Evolutionary conservation across 2,113 vertebrate species (phyloP).

Genomic region (Urocolius indicus): DNA sequence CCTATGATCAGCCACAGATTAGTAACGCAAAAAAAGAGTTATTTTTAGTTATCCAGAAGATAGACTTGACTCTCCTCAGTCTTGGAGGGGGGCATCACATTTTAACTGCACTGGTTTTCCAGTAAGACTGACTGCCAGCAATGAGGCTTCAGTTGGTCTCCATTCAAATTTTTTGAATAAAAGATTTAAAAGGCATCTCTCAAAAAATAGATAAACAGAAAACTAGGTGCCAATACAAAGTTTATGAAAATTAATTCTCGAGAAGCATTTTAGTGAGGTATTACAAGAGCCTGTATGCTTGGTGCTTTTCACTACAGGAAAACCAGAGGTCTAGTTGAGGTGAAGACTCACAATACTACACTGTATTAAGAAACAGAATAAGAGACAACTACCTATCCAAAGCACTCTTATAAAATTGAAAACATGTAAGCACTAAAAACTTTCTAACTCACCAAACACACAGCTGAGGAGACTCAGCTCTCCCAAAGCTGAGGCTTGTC

Average conservation of each 20-base stretch:
- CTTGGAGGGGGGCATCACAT: not conserved
- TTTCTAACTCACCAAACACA: not conserved
- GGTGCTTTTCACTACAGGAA: not conserved
- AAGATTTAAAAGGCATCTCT: too few species aligned
- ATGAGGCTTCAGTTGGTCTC: accelerated
- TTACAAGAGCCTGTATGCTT: not conserved
- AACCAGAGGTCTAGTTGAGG: not conserved
- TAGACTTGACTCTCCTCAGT: not conserved
- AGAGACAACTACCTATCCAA: not conserved
- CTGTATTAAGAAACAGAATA: not conserved
- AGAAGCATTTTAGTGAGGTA: not conserved
- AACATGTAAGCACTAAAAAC: not conserved
- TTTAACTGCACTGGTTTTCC: not conserved
- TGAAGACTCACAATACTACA: not conserved
- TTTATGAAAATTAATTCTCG: not conserved
- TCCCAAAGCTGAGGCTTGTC: not conserved
- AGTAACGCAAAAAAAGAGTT: not conserved
- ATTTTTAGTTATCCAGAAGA: not conserved
- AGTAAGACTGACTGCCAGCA: not conserved
- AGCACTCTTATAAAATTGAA: not conserved
- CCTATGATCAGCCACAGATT: not conserved
- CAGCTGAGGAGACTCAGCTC: not conserved
- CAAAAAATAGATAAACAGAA: too few species aligned
- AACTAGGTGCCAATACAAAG: not conserved
- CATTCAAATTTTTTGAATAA: not conserved